phyloP scores from a whole-genome alignment of 2,113 vertebrate species.

The Mobula hypostoma region DNA sequence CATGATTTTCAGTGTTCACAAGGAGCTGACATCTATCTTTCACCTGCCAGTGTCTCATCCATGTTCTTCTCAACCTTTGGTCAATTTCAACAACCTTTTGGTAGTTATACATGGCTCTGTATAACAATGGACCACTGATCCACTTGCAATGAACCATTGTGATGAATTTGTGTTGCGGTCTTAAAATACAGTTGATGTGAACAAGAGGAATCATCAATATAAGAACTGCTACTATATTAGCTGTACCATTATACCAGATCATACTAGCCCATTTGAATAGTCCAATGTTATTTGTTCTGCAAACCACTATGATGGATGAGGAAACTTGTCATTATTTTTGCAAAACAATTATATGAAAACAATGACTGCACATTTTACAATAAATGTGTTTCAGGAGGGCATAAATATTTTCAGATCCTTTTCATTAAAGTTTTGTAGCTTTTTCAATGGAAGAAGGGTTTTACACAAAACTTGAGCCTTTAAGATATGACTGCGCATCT shows the following conservation, averaged over 20 bases:
- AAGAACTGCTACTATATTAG: too few relatives aligned
- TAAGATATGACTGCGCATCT: not conserved
- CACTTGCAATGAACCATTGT: not conserved
- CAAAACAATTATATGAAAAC: not conserved
- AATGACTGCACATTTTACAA: not conserved
- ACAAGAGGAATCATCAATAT: not conserved
- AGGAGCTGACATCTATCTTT: not conserved
- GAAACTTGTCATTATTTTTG: not conserved
- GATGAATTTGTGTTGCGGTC: not conserved
- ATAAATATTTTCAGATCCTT: conserved; percentile 15
- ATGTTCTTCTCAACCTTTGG: too few relatives aligned
- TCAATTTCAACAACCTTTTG: not conserved
- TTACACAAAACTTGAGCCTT: not conserved
- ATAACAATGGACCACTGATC: not conserved
- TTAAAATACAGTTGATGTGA: not conserved
- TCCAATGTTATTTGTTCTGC: not conserved
- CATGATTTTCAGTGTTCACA: too few relatives aligned
- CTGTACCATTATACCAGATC: not conserved
- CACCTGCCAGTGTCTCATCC: not conserved
- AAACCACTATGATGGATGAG: not conserved
- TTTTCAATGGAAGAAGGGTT: conserved; percentile 18
- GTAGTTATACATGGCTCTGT: not conserved
- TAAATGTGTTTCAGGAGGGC: not conserved
- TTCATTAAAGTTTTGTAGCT: not conserved
- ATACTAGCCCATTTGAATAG: not conserved